Evolutionary conservation across 2,888 invertebrate species (phyloP), one percentile per base, ranked within the genome.

Genomic region (Polylopha cassiicola): DNA sequence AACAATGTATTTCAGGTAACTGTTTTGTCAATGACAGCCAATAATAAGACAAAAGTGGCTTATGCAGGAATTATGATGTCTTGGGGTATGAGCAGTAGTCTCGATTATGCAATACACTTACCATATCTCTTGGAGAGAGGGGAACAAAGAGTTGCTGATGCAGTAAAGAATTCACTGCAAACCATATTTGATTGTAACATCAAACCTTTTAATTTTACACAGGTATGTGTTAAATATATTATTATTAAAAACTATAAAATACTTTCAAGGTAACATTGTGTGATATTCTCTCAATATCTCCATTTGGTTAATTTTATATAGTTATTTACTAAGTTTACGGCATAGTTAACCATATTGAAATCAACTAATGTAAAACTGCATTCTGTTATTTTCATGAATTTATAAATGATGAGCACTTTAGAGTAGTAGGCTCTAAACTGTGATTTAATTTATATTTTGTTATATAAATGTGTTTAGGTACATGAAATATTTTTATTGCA

Each of bases 111-210:
- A 1, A 69, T 58, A 11, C 77, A 85, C 45, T 56, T 87, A 5
- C 86, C 86, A 3, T 78, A 78, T 45, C 65, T 87, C 67, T 48
- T 87, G 8, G 87, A 87, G 33, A 59, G 67, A 45, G 87, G 87
- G 1, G 75, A 78, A 24, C 66, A 70, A 37, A 77, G 51, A 47
- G 48, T 80, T 11, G 73, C 72, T 0, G 51, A 56, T 3, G 56
- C 70, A 43, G 81, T 87, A 0, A 80, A 76, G 47, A 42, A 59
- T 9, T 63, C 67, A 0, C 44, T 87, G 33, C 73, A 73, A 37
- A 73, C 56, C 16, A 53, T 84, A 32, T 87, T 87, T 73, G 87
- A 87, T 48, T 85, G 87, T 43, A 74, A 68, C 37, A 79, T 87
- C 8, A 71, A 64, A 43, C 79, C 73, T 10, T 73, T 70, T 39